Conservation (phyloP, 1,140 invertebrate genomes). For the Whitmania pigra region DNA sequence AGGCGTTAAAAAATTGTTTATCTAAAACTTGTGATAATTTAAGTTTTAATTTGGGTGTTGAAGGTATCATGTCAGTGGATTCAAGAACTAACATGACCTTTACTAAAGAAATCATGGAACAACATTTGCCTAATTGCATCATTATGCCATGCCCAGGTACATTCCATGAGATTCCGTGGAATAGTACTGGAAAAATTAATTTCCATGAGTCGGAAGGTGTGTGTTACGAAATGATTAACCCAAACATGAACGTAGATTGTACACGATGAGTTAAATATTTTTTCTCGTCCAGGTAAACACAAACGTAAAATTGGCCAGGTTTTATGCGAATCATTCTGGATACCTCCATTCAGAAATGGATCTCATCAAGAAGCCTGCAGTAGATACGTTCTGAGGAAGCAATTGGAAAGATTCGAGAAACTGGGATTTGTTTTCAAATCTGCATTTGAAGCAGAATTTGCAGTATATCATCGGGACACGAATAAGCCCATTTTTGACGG, state of each 20-base stretch:
- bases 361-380: slow-evolving; percentile 18
- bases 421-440: slow-evolving; percentile 17
- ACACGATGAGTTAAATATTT: not conserved
- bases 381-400: slow-evolving; percentile 19
- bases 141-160: not conserved
- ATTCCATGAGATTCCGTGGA: not conserved
- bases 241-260: not conserved
- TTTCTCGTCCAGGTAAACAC: slow-evolving; percentile 15
- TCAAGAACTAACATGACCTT: not conserved
- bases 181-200: not conserved
- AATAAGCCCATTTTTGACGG: slow-evolving; percentile 16
- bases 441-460: slow-evolving; percentile 23
- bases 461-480: slow-evolving; percentile 13
- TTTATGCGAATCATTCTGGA: slow-evolving; percentile 19
- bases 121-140: not conserved
- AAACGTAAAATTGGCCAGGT: slow-evolving; percentile 14
- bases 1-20: not conserved
- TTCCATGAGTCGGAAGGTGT: not conserved
- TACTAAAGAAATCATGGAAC: not conserved
- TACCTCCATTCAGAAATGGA: slow-evolving; percentile 1
- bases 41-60: not conserved
- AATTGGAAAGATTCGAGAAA: slow-evolving; percentile 19
- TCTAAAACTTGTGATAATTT: not conserved
- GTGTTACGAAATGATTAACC: not conserved
- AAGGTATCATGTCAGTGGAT: not conserved